phyloP scores from a whole-genome alignment of 2,888 invertebrate species.

The Seira ritae region DNA sequence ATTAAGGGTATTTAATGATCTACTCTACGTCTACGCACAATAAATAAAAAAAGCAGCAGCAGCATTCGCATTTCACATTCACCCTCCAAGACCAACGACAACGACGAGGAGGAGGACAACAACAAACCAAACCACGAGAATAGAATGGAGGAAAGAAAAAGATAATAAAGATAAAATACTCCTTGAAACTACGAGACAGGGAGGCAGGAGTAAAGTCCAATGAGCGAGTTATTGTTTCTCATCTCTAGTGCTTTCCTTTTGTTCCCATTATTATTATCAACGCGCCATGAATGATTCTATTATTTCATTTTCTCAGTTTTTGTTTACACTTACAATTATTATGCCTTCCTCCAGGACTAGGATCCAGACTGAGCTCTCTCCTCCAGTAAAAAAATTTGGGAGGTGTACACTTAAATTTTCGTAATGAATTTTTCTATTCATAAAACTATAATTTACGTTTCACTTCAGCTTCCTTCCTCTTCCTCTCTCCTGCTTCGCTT shows the following conservation, averaged over 20 bases:
- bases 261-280: conserved; percentile 23
- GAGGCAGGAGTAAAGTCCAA: conserved; percentile 15
- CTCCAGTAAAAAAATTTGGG: conserved; percentile 3
- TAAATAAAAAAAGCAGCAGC: too few relatives aligned
- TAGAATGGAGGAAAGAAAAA: conserved; percentile 15
- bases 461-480: conserved; percentile 44
- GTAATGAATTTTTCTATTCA: conserved; percentile 4
- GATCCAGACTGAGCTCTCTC: background rate
- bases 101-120: conserved; percentile 29
- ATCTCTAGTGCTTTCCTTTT: conserved; percentile 36
- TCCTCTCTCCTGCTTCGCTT: conserved; percentile 25
- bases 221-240: conserved; percentile 55
- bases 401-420: background rate
- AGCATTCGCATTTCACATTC: too few relatives aligned
- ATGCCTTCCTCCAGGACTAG: background rate
- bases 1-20: too few relatives aligned
- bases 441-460: conserved; percentile 26
- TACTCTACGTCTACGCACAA: too few relatives aligned
- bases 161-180: conserved; percentile 37
- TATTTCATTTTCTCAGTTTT: conserved; percentile 24
- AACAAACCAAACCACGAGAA: conserved; percentile 2
- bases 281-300: conserved; percentile 33
- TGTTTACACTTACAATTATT: conserved; percentile 30
- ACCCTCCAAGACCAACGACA: conserved; percentile 22
- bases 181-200: background rate